Evolutionary conservation across 2,888 invertebrate genomes (phyloP), one percentile per base, ranked within the genome.

Genomic region (Volucella zonaria): DNA sequence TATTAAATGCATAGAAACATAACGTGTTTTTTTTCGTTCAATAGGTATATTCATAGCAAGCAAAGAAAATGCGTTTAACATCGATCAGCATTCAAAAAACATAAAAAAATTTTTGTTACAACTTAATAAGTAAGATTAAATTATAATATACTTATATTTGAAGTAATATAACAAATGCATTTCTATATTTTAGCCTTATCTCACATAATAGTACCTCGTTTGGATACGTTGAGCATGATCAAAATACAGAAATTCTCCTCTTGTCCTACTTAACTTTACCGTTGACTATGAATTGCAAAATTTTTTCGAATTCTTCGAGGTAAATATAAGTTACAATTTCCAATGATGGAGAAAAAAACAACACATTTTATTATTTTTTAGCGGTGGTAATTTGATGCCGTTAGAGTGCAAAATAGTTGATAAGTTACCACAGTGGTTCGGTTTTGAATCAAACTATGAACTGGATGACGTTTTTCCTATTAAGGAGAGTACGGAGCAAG

Each of bases 401-500:
- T 95, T 95, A 38, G 97, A 97, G 31, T 95, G 95, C 93, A 97
- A 96, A 90, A 95, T 95, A 89, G 93, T 95, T 87, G 92, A 94
- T 0, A 95, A 95, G 89, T 90, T 93, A 1, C 94, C 94, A 23
- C 95, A 94, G 86, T 97, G 97, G 97, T 94, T 95, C 87, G 93
- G 95, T 87, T 90, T 97, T 31, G 95, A 96, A 89, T 95, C 96
- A 87, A 94, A 94, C 88, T 94, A 96, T 89, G 95, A 96, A 88
- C 93, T 97, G 89, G 95, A 97, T 91, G 94, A 95, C 88, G 92
- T 95, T 12, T 95, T 96, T 90, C 95, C 96, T 67, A 94, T 97
- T 23, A 92, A 94, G 85, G 93, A 94, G 47, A 93, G 94, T 88
- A 93, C 94, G 43, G 87, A 89, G 4, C 89, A 89, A 59, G 89